These are phyloP conservation scores for Medauroidea extradentata DNA, from an alignment of 1,140 invertebrate species.

Conservation along the genomic window DNA sequence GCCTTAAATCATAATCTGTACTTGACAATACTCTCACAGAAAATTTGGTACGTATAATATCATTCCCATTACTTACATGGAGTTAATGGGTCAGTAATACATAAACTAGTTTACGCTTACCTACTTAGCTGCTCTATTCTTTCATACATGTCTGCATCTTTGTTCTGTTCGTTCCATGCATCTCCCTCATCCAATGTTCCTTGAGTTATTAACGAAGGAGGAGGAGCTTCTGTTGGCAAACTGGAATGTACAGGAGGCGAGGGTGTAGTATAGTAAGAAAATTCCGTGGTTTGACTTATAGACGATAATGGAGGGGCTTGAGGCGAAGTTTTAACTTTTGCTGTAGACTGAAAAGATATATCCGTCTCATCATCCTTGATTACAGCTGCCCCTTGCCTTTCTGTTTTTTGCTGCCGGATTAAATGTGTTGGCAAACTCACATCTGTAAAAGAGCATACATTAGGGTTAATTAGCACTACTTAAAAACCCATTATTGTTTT, in stretches of 20 bases:
- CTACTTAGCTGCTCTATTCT: constrained; percentile 61
- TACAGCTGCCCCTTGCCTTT: neutral
- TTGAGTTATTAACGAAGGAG: too few relatives aligned
- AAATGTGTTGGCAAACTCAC: constrained; percentile 5
- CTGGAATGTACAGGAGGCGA: constrained; percentile 43
- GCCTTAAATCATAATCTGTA: too few relatives aligned
- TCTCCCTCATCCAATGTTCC: too few relatives aligned
- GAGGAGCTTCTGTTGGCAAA: neutral
- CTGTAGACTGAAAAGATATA: too few relatives aligned
- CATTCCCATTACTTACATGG: too few relatives aligned
- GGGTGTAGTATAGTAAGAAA: constrained; percentile 46
- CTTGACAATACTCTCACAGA: too few relatives aligned
- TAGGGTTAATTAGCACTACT: too few relatives aligned
- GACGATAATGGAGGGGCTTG: constrained; percentile 2
- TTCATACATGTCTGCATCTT: constrained; percentile 43
- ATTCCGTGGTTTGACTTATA: constrained; percentile 36
- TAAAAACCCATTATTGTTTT: too few relatives aligned
- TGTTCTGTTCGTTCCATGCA: too few relatives aligned
- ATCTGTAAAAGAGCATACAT: neutral
- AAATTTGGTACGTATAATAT: too few relatives aligned
- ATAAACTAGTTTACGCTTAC: constrained; percentile 37
- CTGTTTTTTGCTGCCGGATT: neutral
- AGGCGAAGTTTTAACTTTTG: neutral
- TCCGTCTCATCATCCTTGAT: neutral
- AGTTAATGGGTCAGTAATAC: too few relatives aligned